A percentile compares a stretch with the other conserved stretches of the same genome.
These are phyloP conservation scores for Merluccius polli DNA, from an alignment of 2,797 vertebrate genomes.

Conservation along the genomic window DNA sequence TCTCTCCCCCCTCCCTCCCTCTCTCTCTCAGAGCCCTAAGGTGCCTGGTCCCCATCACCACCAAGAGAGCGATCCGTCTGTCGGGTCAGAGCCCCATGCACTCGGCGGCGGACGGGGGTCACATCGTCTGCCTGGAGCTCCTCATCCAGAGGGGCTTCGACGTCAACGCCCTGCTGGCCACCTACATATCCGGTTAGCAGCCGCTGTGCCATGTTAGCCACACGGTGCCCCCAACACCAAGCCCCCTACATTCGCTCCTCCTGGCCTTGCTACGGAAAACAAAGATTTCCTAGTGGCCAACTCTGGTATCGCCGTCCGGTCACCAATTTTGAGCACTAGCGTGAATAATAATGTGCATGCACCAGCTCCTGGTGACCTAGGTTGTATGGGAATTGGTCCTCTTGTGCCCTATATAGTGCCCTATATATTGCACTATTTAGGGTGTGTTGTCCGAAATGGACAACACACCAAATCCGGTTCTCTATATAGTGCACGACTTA, in stretches of 20 bases:
- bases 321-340: neutral
- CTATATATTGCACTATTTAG: too few relatives aligned
- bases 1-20: conserved; percentile 28
- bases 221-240: neutral
- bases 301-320: too few relatives aligned
- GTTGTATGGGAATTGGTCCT: too few relatives aligned
- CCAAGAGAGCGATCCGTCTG: conserved; percentile 73
- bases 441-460: too few relatives aligned
- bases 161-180: conserved; percentile 72
- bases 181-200: conserved; percentile 52
- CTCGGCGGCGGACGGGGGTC: conserved; percentile 82
- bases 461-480: neutral
- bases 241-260: too few relatives aligned
- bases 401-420: too few relatives aligned
- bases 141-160: conserved; percentile 77
- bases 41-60: conserved; percentile 81
- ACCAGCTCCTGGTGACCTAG: too few relatives aligned
- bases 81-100: conserved; percentile 81
- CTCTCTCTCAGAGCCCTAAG: conserved; percentile 74
- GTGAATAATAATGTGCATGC: too few relatives aligned
- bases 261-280: too few relatives aligned
- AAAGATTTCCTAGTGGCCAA: neutral
- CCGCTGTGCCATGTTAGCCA: too few relatives aligned
- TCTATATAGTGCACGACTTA: neutral
- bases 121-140: conserved; percentile 78